phyloP scores from a whole-genome alignment of 1,140 invertebrate species.

The Halictus rubicundus region DNA sequence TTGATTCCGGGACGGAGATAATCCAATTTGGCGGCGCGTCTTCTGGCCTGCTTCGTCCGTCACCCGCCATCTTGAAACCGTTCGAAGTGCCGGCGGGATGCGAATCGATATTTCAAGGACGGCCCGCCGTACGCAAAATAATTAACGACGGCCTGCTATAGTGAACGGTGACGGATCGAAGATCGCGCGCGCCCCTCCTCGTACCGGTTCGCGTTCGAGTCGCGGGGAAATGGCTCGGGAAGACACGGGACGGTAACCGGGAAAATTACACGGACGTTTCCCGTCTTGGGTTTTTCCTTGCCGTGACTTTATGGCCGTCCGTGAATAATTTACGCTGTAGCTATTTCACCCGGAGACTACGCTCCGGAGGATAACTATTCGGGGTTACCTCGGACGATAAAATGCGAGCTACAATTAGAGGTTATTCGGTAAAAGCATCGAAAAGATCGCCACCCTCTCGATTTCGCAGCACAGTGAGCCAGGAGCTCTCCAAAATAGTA shows the following conservation, averaged over 20 bases:
- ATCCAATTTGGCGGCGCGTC: constrained; percentile 56
- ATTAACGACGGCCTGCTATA: constrained; percentile 8
- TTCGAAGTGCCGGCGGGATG: constrained; percentile 46
- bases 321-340: constrained; percentile 26
- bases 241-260: background rate
- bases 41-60: constrained; percentile 52
- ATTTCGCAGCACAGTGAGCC: too few species aligned
- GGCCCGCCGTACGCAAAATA: constrained; percentile 36
- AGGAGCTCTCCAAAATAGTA: too few species aligned
- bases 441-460: background rate
- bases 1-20: constrained; percentile 31
- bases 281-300: background rate
- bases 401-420: constrained; percentile 7
- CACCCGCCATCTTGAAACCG: constrained; percentile 64
- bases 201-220: too few species aligned
- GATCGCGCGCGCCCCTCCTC: background rate
- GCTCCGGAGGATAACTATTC: constrained; percentile 4
- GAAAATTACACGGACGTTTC: background rate
- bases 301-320: background rate
- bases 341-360: background rate
- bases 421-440: background rate
- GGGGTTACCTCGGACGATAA: constrained; percentile 4
- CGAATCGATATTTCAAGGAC: constrained; percentile 63
- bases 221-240: background rate
- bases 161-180: constrained; percentile 15